phyloP scores from a whole-genome alignment of 2,113 vertebrate species.

The Sus scrofa region DNA sequence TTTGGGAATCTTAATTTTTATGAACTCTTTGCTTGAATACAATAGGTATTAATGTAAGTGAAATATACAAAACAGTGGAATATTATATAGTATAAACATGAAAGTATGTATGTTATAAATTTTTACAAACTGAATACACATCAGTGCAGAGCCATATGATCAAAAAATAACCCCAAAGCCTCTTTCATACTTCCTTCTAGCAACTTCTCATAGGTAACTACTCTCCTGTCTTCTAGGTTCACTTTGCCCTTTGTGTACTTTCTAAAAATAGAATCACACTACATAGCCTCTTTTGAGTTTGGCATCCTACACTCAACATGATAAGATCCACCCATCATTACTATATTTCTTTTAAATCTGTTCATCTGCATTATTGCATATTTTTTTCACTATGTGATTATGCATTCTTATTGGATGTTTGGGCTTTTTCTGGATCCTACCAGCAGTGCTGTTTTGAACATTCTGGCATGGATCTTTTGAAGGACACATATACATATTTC shows the following conservation, averaged over 20 bases:
- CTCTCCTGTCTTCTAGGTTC: background rate
- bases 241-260: background rate
- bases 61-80: background rate
- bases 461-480: background rate
- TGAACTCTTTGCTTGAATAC: background rate
- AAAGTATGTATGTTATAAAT: background rate
- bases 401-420: background rate
- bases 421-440: background rate
- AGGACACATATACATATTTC: background rate
- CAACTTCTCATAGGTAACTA: background rate
- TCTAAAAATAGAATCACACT: background rate
- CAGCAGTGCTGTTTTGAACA: background rate
- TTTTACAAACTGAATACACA: background rate
- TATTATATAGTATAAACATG: background rate
- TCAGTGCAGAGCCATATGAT: background rate
- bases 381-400: background rate
- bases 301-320: background rate
- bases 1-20: conserved; percentile 50
- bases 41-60: background rate
- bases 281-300: background rate
- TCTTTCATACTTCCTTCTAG: background rate
- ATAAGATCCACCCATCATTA: background rate
- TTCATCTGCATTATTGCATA: background rate
- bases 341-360: conserved; percentile 12
- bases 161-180: background rate